Percentiles rank a stretch among this genome's conserved stretches.
phyloP scores from a whole-genome alignment of 1,140 invertebrate species.

The Zelostemma sp. region DNA sequence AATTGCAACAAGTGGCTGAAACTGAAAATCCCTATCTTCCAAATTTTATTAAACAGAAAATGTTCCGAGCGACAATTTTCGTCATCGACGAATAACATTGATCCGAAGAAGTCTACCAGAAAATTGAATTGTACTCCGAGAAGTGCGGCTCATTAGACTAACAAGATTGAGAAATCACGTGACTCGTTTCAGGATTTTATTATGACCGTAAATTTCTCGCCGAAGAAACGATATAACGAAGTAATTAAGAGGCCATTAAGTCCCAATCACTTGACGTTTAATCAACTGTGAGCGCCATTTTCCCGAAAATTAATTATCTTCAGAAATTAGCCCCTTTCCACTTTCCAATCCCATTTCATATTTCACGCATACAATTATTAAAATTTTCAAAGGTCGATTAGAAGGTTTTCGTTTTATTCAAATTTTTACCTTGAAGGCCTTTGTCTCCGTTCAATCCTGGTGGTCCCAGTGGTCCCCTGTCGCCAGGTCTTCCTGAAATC shows the following conservation, averaged over 20 bases:
- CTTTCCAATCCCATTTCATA: conserved; percentile 28
- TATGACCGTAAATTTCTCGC: conserved; percentile 5
- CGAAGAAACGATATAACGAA: conserved; percentile 50
- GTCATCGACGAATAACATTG: no score
- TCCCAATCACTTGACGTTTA: conserved; percentile 52
- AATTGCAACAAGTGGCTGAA: no score
- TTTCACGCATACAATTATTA: conserved; percentile 24
- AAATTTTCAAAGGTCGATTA: conserved; percentile 21
- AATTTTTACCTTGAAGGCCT: conserved; percentile 38
- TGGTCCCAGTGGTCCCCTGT: conserved; percentile 53
- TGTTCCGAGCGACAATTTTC: no score
- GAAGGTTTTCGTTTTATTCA: no score
- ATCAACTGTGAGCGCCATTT: conserved; percentile 52
- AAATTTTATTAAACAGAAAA: no score
- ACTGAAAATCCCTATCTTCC: no score
- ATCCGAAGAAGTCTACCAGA: conserved; percentile 9
- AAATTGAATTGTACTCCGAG: conserved; percentile 35
- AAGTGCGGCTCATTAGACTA: conserved; percentile 22
- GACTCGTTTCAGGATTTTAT: conserved; percentile 19
- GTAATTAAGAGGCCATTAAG: conserved; percentile 52
- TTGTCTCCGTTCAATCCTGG: conserved; percentile 52
- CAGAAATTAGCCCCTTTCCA: conserved; percentile 25
- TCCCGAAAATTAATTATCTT: conserved; percentile 44
- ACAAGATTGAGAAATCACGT: conserved; percentile 8
- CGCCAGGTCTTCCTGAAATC: conserved; percentile 42